Evolutionary conservation across 2,113 vertebrate species (phyloP).

Genomic region (Capreolus pygargus): DNA sequence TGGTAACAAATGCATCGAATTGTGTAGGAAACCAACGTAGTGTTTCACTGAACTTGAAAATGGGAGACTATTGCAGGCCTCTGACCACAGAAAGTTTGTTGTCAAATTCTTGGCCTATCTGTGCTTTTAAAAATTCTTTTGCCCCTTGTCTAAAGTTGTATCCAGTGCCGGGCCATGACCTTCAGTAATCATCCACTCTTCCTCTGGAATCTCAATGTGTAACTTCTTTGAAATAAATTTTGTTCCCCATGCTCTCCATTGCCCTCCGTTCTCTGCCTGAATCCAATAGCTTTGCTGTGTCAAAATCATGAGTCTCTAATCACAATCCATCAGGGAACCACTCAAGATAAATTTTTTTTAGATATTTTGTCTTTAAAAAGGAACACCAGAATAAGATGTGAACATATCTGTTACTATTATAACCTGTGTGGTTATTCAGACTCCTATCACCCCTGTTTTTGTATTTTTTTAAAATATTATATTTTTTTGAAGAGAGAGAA

Average conservation of each 20-base stretch:
- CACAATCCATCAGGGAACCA: neutral
- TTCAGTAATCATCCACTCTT: neutral
- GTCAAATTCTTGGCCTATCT: neutral
- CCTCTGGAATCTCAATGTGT: neutral
- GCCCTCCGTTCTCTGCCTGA: neutral
- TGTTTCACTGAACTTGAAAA: neutral
- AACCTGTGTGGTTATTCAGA: neutral
- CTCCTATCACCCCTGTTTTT: neutral
- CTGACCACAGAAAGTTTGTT: neutral
- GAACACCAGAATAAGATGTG: neutral
- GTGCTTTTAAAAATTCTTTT: neutral
- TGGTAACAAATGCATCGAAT: neutral
- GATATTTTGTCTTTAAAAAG: neutral
- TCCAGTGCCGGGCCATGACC: neutral
- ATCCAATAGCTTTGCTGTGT: neutral
- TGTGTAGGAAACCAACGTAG: neutral
- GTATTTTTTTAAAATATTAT: neutral
- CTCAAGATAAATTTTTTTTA: neutral
- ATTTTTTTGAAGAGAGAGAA: neutral
- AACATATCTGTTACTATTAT: neutral
- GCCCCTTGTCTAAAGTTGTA: neutral
- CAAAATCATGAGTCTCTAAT: neutral
- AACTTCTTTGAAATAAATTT: neutral
- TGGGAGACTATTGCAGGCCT: neutral
- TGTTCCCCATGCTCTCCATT: neutral